phyloP scores from a whole-genome alignment of 1,140 invertebrate genomes.

The Cyphomyrmex costatus region DNA sequence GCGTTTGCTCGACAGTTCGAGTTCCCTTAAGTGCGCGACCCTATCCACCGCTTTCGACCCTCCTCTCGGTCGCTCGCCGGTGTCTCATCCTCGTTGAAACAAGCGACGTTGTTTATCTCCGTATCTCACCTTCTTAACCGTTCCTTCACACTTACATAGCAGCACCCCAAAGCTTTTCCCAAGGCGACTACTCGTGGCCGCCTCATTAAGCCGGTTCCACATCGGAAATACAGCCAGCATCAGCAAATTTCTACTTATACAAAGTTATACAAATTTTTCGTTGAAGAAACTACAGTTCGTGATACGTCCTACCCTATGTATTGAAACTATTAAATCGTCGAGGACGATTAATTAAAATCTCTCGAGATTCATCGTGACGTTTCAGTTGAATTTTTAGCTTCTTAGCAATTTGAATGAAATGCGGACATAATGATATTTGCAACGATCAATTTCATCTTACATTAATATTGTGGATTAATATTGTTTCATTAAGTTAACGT shows the following conservation, averaged over 20 bases:
- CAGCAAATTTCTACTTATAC: neutral
- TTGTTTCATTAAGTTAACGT: neutral
- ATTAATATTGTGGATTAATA: neutral
- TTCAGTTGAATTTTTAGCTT: neutral
- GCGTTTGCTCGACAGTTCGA: slow-evolving; percentile 60
- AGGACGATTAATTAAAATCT: neutral
- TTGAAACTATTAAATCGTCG: neutral
- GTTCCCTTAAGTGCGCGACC: slow-evolving; percentile 50
- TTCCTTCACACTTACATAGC: slow-evolving; percentile 10
- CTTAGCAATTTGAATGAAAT: neutral
- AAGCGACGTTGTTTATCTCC: slow-evolving; percentile 74
- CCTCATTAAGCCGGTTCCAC: slow-evolving; percentile 65
- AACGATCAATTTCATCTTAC: neutral
- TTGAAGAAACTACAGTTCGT: neutral
- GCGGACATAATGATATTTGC: neutral
- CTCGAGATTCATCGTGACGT: neutral
- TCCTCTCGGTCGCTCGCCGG: neutral
- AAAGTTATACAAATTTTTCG: too few species aligned
- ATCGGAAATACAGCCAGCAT: slow-evolving; percentile 41
- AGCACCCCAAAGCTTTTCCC: slow-evolving; percentile 46
- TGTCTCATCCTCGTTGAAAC: slow-evolving; percentile 39
- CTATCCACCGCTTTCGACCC: slow-evolving; percentile 18
- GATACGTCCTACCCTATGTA: neutral
- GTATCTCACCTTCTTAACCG: slow-evolving; percentile 64
- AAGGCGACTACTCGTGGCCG: slow-evolving; percentile 41